Conservation (phyloP, 2,797 vertebrate genomes). For the Melanotaenia nigrans region DNA sequence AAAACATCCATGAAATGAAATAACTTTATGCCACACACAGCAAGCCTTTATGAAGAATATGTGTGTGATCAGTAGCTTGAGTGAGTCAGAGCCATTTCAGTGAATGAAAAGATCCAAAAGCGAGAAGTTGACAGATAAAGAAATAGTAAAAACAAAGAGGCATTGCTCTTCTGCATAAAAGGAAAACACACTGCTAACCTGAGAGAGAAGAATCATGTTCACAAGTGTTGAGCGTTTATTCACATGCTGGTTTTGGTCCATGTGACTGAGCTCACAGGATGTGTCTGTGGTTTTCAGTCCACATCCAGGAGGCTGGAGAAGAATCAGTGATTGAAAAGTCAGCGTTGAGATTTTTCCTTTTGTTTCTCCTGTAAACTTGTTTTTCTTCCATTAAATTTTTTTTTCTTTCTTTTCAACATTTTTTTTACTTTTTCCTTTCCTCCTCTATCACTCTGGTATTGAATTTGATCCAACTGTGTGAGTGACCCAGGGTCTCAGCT, state of each 20-base stretch:
- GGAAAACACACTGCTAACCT: constrained; percentile 50
- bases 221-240: constrained; percentile 2
- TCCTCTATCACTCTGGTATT: constrained; percentile 31
- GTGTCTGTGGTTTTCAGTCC: constrained; percentile 20
- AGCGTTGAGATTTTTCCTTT: neutral
- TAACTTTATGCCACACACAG: too few relatives aligned
- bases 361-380: neutral
- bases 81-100: too few relatives aligned
- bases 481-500: constrained; percentile 12
- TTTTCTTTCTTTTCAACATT: neutral
- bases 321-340: neutral
- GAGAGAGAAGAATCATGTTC: constrained; percentile 9
- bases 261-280: constrained; percentile 31
- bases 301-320: neutral
- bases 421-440: constrained; percentile 21
- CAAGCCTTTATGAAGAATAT: too few relatives aligned
- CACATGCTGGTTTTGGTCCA: constrained; percentile 38
- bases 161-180: constrained; percentile 45
- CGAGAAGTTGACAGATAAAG: neutral
- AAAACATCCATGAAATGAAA: too few relatives aligned
- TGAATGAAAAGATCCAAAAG: too few relatives aligned
- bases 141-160: constrained; percentile 29
- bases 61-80: too few relatives aligned
- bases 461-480: constrained; percentile 45
- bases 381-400: neutral